phyloP scores from a whole-genome alignment of 2,888 invertebrate genomes.

The Abrostola triplasia region DNA sequence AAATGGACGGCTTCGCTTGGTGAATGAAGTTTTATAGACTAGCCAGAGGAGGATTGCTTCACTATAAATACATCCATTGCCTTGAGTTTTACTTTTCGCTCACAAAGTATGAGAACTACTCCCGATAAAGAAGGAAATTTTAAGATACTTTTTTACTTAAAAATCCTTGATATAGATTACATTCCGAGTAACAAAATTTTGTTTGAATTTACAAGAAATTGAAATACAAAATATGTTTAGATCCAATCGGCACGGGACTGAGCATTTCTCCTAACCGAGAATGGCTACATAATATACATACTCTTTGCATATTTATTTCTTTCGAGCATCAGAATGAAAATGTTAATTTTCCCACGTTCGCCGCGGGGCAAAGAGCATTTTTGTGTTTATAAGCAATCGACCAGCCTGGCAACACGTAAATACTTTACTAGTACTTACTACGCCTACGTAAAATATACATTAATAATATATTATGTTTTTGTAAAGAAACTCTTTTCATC shows the following conservation, averaged over 20 bases:
- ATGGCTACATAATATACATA: background rate
- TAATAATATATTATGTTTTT: too few relatives aligned
- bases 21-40: conserved; percentile 46
- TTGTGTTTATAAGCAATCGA: conserved; percentile 45
- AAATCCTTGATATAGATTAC: background rate
- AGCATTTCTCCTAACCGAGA: too few relatives aligned
- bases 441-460: conserved; percentile 1
- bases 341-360: conserved; percentile 42
- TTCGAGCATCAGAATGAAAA: conserved; percentile 28
- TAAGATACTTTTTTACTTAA: background rate
- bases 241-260: too few relatives aligned
- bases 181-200: too few relatives aligned
- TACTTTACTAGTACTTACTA: conserved; percentile 3
- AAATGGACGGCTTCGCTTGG: conserved; percentile 41
- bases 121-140: background rate
- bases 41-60: conserved; percentile 39
- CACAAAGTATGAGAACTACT: background rate
- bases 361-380: conserved; percentile 39
- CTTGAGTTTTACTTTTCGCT: conserved; percentile 26
- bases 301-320: conserved; percentile 13
- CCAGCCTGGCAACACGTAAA: conserved; percentile 15
- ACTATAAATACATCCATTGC: conserved; percentile 37
- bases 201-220: too few relatives aligned
- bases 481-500: too few relatives aligned
- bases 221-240: too few relatives aligned